Evolutionary conservation across 1,140 invertebrate species (phyloP).

Genomic region (Apis florea): DNA sequence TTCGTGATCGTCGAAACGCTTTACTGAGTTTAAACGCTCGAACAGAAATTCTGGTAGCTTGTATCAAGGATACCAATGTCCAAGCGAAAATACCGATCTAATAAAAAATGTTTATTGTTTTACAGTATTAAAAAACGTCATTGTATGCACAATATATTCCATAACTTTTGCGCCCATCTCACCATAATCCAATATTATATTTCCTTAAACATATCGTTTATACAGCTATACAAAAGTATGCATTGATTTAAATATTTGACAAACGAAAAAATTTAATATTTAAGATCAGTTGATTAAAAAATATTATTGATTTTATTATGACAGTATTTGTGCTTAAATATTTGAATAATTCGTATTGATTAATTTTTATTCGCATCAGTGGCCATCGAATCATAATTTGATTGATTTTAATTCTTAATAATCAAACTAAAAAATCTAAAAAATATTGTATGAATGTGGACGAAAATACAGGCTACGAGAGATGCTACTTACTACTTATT

Average conservation of each 20-base stretch:
- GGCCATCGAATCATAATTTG: neutral
- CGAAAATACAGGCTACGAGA: slow-evolving; percentile 8
- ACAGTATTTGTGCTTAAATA: neutral
- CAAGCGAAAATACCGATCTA: neutral
- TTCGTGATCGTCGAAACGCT: slow-evolving; percentile 31
- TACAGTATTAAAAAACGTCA: neutral
- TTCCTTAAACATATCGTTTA: neutral
- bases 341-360: neutral
- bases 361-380: neutral
- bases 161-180: neutral
- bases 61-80: slow-evolving; percentile 6
- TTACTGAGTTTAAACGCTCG: slow-evolving; percentile 11
- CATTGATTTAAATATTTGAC: neutral
- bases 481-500: neutral
- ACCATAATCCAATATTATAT: neutral
- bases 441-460: neutral
- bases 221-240: neutral
- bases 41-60: slow-evolving; percentile 29
- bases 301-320: neutral
- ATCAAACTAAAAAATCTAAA: neutral
- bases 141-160: neutral
- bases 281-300: neutral
- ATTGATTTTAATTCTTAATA: neutral
- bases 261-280: neutral
- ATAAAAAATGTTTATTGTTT: slow-evolving; percentile 20